Evolutionary conservation across 92 coral and sea anemone species (phyloP), one percentile per base, ranked within the genome.

Genomic region (Porites divaricata): DNA sequence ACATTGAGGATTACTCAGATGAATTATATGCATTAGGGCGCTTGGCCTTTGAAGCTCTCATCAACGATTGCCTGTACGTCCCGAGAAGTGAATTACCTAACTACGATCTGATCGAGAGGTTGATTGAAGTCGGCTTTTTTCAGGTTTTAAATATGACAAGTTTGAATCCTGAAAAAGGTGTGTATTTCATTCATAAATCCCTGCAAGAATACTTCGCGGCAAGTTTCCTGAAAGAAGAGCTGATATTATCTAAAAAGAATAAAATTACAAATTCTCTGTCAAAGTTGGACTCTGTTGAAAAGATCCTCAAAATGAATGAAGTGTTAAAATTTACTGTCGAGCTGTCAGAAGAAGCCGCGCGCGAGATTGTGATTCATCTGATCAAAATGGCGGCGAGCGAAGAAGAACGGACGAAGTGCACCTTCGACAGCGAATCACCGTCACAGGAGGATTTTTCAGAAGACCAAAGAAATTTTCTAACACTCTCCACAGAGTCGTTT

Each of bases 31-130:
- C 8, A 9, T 8, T 53, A 53, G 79, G 79, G 8, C 54, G 23
- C 63, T 48, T 20, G 8, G 79, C 79, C 2, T 74, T 54, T 23
- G 79, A 74, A 14, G 66, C 79, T 7, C 66, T 74, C 57, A 22
- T 74, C 48, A 48, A 8, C 24, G 20, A 23, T 15, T 1, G 1
- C 23, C 51, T 74, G 8, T 74, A 1, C 15, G 0, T 74, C 2
- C 65, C 7, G 9, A 0, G 13, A 8, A 2, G 15, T 17, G 9
- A 74, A 74, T 48, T 74, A 10, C 79, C 66, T 35, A 50, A 22
- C 16, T 4, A 8, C 49, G 17, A 10, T 74, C 26, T 26, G 9
- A 56, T 17, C 2, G 0, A 25, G 23, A 74, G 16, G 24, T 74
- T 74, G 7, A 74, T 14, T 2, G 7, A 54, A 11, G 66, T 56